phyloP scores from a whole-genome alignment of 2,113 vertebrate species.

The Bagarius yarrelli region DNA sequence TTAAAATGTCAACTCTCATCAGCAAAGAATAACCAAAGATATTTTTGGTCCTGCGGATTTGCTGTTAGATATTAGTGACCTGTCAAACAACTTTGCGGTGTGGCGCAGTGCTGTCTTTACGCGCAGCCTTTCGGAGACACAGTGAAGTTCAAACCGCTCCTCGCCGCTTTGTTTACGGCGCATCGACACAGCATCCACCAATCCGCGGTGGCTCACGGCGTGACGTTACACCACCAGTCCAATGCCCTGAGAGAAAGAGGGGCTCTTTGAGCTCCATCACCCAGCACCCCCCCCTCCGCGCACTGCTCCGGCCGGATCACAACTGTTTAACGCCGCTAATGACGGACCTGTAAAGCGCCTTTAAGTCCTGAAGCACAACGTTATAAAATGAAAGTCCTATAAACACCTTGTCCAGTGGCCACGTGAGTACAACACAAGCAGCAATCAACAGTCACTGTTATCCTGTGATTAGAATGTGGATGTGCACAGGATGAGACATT shows the following conservation, averaged over 20 bases:
- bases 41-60: neutral
- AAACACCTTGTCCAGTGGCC: conserved; percentile 21
- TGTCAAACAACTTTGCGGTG: conserved; percentile 6
- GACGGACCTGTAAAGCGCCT: conserved; percentile 64
- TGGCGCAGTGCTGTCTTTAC: neutral
- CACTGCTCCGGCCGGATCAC: conserved; percentile 52
- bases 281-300: neutral
- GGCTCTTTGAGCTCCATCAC: neutral
- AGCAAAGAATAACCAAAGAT: neutral
- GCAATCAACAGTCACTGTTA: neutral
- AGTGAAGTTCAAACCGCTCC: conserved; percentile 75
- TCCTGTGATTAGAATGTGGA: neutral
- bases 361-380: conserved; percentile 54
- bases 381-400: conserved; percentile 22
- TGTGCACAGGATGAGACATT: too few species aligned
- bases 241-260: conserved; percentile 55
- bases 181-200: conserved; percentile 62
- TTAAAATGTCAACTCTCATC: neutral
- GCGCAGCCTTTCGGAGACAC: neutral
- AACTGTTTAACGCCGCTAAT: conserved; percentile 67
- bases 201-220: conserved; percentile 65
- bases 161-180: conserved; percentile 72
- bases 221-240: conserved; percentile 68
- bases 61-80: neutral
- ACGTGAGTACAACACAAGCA: neutral